phyloP scores from a whole-genome alignment of 2,888 invertebrate genomes.

The Nemotelus nigrinus region DNA sequence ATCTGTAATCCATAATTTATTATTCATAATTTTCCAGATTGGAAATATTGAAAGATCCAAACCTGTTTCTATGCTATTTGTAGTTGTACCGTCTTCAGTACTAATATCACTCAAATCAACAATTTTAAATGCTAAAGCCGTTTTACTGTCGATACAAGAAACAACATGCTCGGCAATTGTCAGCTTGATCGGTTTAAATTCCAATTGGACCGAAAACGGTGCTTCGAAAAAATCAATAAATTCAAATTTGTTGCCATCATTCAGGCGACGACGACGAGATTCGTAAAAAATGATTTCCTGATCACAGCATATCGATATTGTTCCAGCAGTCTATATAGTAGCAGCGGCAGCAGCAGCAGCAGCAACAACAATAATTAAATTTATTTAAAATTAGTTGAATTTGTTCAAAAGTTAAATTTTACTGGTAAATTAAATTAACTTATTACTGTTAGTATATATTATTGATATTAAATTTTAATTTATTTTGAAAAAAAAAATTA shows the following conservation, averaged over 20 bases:
- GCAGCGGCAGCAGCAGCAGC: conserved; percentile 1
- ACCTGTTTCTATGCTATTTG: conserved; percentile 47
- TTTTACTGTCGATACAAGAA: conserved; percentile 70
- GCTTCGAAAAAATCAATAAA: conserved; percentile 77
- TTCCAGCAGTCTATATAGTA: conserved; percentile 44
- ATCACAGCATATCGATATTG: conserved; percentile 40
- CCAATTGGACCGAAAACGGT: conserved; percentile 72
- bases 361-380: neutral
- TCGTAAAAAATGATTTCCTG: conserved; percentile 67
- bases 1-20: conserved; percentile 4
- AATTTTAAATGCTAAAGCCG: conserved; percentile 72
- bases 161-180: conserved; percentile 76
- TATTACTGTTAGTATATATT: no score
- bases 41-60: neutral
- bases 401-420: no score
- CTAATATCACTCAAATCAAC: conserved; percentile 57
- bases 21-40: neutral
- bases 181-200: conserved; percentile 71
- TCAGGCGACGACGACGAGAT: conserved; percentile 70
- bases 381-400: neutral
- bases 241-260: conserved; percentile 72
- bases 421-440: no score
- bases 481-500: no score
- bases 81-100: conserved; percentile 47
- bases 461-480: no score